Evolutionary conservation across 1,140 invertebrate genomes (phyloP).

Genomic region (Myzus persicae): DNA sequence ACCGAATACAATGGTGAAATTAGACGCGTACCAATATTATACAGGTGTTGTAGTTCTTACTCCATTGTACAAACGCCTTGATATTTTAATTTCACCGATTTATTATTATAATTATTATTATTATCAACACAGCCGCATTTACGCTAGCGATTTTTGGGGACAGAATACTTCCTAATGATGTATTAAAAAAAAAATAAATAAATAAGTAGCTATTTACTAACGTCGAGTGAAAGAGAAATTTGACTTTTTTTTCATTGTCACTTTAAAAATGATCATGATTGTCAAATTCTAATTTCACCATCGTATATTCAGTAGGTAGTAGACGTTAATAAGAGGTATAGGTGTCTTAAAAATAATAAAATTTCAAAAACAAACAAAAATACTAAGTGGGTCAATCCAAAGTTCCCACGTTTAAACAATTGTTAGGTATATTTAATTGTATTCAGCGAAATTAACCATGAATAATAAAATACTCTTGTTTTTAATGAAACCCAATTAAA

Average conservation of each 20-base stretch:
- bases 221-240: not conserved
- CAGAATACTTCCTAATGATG: not conserved
- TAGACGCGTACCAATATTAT: not conserved
- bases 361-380: constrained; percentile 5
- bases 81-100: not conserved
- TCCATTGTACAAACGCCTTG: not conserved
- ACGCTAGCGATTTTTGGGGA: not conserved
- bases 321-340: not conserved
- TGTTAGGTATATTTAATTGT: constrained; percentile 9
- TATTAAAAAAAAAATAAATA: not conserved
- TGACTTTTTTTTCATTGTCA: not conserved
- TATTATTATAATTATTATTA: not conserved
- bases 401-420: not conserved
- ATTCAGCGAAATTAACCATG: not conserved
- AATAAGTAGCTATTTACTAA: not conserved
- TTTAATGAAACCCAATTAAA: not conserved
- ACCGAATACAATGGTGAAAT: not conserved
- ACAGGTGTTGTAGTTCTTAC: not conserved
- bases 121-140: not conserved
- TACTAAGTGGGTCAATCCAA: not conserved
- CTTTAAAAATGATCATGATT: not conserved
- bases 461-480: not conserved
- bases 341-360: not conserved
- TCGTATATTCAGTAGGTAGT: not conserved
- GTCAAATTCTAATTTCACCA: not conserved